Conservation (phyloP, 2,797 vertebrate genomes). For the Emydoidea blandingii region DNA sequence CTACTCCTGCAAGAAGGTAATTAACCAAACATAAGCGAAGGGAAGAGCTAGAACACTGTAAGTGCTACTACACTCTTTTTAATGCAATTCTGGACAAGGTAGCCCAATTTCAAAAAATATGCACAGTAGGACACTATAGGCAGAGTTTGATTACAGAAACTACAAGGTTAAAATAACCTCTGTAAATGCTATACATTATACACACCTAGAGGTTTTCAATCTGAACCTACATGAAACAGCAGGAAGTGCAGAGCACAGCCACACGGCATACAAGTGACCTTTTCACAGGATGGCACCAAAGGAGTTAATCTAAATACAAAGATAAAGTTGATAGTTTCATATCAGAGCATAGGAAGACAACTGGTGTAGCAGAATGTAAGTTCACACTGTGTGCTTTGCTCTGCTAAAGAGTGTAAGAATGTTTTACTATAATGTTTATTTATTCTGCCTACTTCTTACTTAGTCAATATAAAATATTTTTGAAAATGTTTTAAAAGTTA, state of each 20-base stretch:
- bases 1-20: constrained; percentile 96
- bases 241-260: background rate
- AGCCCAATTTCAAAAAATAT: background rate
- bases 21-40: background rate
- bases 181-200: background rate
- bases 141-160: background rate
- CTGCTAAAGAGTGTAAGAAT: background rate
- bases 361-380: background rate
- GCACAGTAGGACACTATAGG: background rate
- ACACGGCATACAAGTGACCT: background rate
- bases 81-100: background rate
- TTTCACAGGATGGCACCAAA: background rate
- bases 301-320: background rate
- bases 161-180: background rate
- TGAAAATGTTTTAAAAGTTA: background rate
- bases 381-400: background rate
- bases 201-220: background rate
- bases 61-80: background rate
- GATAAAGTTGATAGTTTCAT: too few species aligned
- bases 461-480: background rate
- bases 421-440: background rate
- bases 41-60: background rate
- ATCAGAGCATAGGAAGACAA: background rate
- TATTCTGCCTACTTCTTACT: background rate
- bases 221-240: background rate